These are phyloP conservation scores for Gulo gulo DNA, from an alignment of 2,113 vertebrate species.

Conservation along the genomic window DNA sequence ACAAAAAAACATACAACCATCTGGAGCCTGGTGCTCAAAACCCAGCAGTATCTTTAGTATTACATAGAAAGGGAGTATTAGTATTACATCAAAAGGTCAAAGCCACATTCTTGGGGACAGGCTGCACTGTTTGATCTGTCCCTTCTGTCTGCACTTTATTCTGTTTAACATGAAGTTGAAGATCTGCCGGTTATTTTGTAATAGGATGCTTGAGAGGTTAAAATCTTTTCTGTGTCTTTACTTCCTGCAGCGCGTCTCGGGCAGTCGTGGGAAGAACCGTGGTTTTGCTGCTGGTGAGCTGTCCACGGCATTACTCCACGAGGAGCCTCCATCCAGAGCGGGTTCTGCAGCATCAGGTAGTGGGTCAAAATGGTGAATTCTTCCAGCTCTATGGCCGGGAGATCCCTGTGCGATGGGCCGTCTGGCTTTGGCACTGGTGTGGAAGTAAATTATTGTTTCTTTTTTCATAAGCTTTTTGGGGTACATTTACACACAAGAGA, in stretches of 20 bases:
- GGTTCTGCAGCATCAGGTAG: constrained; percentile 87
- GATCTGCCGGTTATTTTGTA: neutral
- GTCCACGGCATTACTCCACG: constrained; percentile 75
- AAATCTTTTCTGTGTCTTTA: constrained; percentile 10
- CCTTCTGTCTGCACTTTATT: neutral
- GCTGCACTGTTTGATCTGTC: neutral
- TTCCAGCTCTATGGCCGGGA: constrained; percentile 70
- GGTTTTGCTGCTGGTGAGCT: constrained; percentile 81
- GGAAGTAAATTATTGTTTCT: neutral
- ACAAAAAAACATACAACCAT: neutral
- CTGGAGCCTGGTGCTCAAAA: neutral
- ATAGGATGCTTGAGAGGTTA: neutral
- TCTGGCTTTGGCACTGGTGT: constrained; percentile 84
- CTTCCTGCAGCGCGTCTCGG: constrained; percentile 74
- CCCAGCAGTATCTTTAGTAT: neutral
- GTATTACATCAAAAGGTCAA: neutral
- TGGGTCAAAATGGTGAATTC: constrained; percentile 81
- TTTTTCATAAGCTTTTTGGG: neutral
- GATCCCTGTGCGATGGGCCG: constrained; percentile 79
- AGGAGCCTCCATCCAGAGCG: constrained; percentile 81
- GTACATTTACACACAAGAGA: neutral
- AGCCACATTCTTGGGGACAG: neutral
- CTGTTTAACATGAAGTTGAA: neutral
- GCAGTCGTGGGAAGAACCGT: constrained; percentile 75
- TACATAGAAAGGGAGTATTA: neutral